Base-by-base conservation (phyloP, 2,113 vertebrate species). In the Prolemur simus region DNA sequence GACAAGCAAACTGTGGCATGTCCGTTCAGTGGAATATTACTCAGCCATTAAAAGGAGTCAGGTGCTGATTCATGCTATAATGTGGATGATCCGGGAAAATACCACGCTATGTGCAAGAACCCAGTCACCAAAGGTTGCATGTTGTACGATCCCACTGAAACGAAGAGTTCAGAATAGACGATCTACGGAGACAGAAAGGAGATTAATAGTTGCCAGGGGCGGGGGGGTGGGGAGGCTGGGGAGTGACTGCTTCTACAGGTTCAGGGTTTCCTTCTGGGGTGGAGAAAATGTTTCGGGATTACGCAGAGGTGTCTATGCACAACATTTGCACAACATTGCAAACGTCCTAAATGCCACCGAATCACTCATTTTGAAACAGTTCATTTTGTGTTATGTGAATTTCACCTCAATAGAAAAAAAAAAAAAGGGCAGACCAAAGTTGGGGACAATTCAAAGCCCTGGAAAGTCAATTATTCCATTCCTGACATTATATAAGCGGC, bases 391-490 rank as follows among this genome's bases (percentile, higher is more conserved):
- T 84, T 27, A 20, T 27, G 54, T 27, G 81, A 73, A 66, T 60
- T 71, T 87, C 54, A 5, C 58, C 39, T 66, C 87, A 4, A 42
- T 37, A 5, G 52, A 77, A 63, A 66, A 6, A 37, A 56, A 63
- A 63, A 64, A 20, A 32, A 52, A 60, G 49, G 47, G 32, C 32
- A 77, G 73, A 27, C 58, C 47, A 32, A 23, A 54, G 47, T 8
- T 14, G 0, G 3, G 25, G 49, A 47, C 0, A 0, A 25, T 9
- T 5, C 32, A 8, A 58, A 94, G 89, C 49, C 87, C 96, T 87
- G 90, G 95, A 95, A 95, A 98, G 97, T 82, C 49, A 42, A 82
- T 97, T 92, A 66, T 77, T 94, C 94, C 56, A 85, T 97, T 91
- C 45, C 94, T 73, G 8, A 52, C 76, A 54, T 91, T 87, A 39